These are phyloP conservation scores for Ormyrus labotus DNA, from an alignment of 2,888 invertebrate genomes.

Conservation along the genomic window DNA sequence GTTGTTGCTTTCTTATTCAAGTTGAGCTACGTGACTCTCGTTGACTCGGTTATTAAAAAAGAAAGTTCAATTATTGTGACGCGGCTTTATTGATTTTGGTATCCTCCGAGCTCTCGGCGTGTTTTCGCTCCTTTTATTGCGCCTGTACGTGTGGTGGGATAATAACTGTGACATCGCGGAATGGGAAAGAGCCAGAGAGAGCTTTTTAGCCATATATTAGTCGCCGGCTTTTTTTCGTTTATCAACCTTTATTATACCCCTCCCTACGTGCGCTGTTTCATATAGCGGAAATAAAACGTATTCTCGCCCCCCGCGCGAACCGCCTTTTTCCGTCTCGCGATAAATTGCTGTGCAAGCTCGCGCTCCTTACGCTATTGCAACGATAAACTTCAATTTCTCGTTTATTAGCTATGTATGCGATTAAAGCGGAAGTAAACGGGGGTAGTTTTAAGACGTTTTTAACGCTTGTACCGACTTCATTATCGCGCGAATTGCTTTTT, in stretches of 20 bases:
- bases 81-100: slow-evolving; percentile 43
- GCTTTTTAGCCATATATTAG: slow-evolving; percentile 36
- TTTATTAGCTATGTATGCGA: slow-evolving; percentile 20
- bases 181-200: background rate
- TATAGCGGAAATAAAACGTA: slow-evolving; percentile 16
- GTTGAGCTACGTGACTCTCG: slow-evolving; percentile 44
- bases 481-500: too few species aligned
- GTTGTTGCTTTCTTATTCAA: slow-evolving; percentile 50
- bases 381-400: slow-evolving; percentile 44
- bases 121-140: slow-evolving; percentile 14
- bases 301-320: background rate
- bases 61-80: slow-evolving; percentile 28
- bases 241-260: slow-evolving; percentile 32
- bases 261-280: slow-evolving; percentile 14
- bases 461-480: too few species aligned
- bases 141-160: slow-evolving; percentile 9
- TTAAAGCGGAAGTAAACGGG: slow-evolving; percentile 10
- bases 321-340: background rate
- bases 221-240: slow-evolving; percentile 33
- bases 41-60: background rate
- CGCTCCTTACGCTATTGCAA: background rate
- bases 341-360: slow-evolving; percentile 11
- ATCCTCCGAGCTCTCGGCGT: background rate
- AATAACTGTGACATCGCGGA: slow-evolving; percentile 33
- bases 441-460: too few species aligned